phyloP scores from a whole-genome alignment of 2,113 vertebrate genomes.

The Clupea harengus region DNA sequence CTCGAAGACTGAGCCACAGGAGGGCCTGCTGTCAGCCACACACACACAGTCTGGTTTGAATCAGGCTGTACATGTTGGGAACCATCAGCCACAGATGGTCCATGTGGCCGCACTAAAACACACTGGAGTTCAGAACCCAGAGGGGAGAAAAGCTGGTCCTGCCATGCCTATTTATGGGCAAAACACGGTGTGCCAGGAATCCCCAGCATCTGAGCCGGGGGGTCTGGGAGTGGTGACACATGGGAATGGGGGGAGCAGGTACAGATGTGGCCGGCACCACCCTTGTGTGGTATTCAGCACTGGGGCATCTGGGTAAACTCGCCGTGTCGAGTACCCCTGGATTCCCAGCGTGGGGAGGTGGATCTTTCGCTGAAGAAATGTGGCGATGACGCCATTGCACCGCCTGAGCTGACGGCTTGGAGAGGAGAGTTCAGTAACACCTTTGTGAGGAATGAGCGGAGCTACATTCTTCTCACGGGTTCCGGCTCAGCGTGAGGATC shows the following conservation, averaged over 20 bases:
- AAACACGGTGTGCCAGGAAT: background rate
- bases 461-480: background rate
- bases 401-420: background rate
- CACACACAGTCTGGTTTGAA: background rate
- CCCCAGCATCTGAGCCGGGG: background rate
- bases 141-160: background rate
- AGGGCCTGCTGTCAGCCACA: background rate
- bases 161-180: slow-evolving; percentile 2
- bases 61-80: background rate
- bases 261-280: background rate
- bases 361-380: background rate
- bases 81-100: background rate
- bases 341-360: background rate
- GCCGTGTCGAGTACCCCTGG: background rate
- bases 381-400: background rate
- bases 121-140: background rate
- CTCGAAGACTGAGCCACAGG: background rate
- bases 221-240: background rate
- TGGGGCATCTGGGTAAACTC: background rate
- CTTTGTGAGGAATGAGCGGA: background rate
- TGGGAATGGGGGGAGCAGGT: background rate
- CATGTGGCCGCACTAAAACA: background rate
- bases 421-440: background rate
- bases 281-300: background rate
- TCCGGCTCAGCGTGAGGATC: background rate